phyloP scores from a whole-genome alignment of 2,888 invertebrate genomes.

The Drosophila anomalata region DNA sequence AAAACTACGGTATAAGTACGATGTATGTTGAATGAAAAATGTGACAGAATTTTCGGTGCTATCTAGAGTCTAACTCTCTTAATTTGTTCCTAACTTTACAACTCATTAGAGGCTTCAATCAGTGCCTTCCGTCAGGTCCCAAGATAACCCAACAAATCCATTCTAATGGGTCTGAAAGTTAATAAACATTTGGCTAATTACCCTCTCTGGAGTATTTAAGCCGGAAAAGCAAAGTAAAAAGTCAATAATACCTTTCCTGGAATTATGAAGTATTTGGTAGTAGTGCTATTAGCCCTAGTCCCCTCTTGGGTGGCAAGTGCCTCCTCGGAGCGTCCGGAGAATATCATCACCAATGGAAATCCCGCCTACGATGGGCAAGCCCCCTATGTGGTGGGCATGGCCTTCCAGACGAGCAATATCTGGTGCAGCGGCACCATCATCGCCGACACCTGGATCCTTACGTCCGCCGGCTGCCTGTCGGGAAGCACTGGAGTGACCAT shows the following conservation, averaged over 20 bases:
- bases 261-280: slow-evolving; percentile 15
- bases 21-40: not conserved
- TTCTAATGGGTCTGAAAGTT: slow-evolving; percentile 7
- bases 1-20: not conserved
- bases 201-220: slow-evolving; percentile 23
- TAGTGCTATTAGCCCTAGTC: slow-evolving; percentile 4
- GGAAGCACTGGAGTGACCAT: slow-evolving; percentile 35
- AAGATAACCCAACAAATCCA: slow-evolving; percentile 10
- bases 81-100: not conserved
- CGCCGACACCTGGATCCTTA: slow-evolving; percentile 30
- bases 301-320: not conserved
- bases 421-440: slow-evolving; percentile 42
- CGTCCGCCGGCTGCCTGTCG: slow-evolving; percentile 15
- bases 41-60: no score
- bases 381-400: slow-evolving; percentile 31
- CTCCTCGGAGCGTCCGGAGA: not conserved
- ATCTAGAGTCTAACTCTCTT: not conserved
- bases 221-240: not conserved
- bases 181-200: slow-evolving; percentile 19
- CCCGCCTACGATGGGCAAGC: slow-evolving; percentile 31
- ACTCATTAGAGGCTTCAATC: not conserved
- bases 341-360: slow-evolving; percentile 31
- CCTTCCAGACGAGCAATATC: slow-evolving; percentile 14
- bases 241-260: not conserved
- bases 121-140: not conserved